phyloP scores from a whole-genome alignment of 2,888 invertebrate species.

The Spisula solida region DNA sequence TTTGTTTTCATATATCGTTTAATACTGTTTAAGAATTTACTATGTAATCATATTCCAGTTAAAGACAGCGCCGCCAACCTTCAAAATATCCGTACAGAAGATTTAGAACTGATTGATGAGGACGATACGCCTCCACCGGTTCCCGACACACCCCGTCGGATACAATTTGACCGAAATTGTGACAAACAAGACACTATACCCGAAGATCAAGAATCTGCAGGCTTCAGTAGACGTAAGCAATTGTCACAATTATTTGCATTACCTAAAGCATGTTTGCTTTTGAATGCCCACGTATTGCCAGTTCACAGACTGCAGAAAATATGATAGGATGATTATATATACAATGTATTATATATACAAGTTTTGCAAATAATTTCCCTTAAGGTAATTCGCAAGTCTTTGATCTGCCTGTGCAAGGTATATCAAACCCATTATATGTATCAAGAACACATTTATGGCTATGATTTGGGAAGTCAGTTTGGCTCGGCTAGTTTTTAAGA shows the following conservation, averaged over 20 bases:
- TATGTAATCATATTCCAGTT: slow-evolving; percentile 64
- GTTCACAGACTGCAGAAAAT: neutral
- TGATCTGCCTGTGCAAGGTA: no score
- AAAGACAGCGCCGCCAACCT: slow-evolving; percentile 77
- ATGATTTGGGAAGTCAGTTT: no score
- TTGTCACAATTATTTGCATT: neutral
- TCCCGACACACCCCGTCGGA: slow-evolving; percentile 81
- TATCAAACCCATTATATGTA: no score
- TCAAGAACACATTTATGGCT: no score
- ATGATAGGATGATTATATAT: neutral
- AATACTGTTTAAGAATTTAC: neutral
- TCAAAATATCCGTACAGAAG: slow-evolving; percentile 72
- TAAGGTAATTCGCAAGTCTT: no score
- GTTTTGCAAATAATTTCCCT: no score
- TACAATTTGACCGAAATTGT: slow-evolving; percentile 76
- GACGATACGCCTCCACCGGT: slow-evolving; percentile 80
- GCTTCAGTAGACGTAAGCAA: slow-evolving; percentile 10
- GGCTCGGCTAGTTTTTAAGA: no score
- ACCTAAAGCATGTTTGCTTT: neutral
- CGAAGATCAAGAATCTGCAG: slow-evolving; percentile 75
- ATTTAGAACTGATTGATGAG: slow-evolving; percentile 82
- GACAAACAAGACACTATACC: slow-evolving; percentile 79
- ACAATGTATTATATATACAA: no score
- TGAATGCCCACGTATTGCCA: neutral
- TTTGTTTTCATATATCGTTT: no score